These are phyloP conservation scores for Gavialis gangeticus DNA, from an alignment of 2,113 vertebrate species.

Conservation along the genomic window DNA sequence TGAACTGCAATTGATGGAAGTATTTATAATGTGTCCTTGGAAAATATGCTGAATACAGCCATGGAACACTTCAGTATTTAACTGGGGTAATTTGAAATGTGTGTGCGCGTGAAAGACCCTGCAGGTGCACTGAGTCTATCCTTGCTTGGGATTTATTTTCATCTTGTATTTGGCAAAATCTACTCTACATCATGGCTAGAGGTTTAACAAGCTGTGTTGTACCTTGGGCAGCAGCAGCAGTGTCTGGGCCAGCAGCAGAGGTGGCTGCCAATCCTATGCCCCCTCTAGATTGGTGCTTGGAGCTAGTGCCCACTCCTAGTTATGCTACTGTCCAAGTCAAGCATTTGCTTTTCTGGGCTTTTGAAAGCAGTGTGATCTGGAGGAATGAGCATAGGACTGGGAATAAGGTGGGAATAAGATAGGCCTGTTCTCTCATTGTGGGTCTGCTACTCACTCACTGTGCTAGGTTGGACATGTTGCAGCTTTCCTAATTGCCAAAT, in stretches of 20 bases:
- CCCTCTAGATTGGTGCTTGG: no score
- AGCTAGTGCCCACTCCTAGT: no score
- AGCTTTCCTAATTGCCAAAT: neutral
- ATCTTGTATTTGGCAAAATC: conserved; percentile 14
- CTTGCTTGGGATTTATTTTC: neutral
- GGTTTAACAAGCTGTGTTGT: no score
- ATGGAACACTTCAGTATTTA: conserved; percentile 60
- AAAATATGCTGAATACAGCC: conserved; percentile 32
- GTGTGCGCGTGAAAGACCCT: conserved; percentile 7
- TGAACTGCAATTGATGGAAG: conserved; percentile 66
- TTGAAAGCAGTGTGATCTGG: neutral
- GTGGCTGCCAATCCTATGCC: no score
- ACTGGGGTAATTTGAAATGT: conserved; percentile 63
- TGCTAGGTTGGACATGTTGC: neutral
- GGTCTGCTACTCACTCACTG: neutral
- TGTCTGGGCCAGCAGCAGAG: no score
- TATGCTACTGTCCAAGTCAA: neutral
- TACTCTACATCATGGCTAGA: conserved; percentile 17
- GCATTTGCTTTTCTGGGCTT: neutral
- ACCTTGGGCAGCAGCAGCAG: no score
- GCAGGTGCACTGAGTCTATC: conserved; percentile 23
- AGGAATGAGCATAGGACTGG: neutral
- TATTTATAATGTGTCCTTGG: conserved; percentile 67
- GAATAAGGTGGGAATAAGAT: neutral
- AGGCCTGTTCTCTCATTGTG: neutral